Evolutionary conservation across 1,140 invertebrate species (phyloP), one percentile per base, ranked within the genome.

Genomic region (Drosophila mauritiana): DNA sequence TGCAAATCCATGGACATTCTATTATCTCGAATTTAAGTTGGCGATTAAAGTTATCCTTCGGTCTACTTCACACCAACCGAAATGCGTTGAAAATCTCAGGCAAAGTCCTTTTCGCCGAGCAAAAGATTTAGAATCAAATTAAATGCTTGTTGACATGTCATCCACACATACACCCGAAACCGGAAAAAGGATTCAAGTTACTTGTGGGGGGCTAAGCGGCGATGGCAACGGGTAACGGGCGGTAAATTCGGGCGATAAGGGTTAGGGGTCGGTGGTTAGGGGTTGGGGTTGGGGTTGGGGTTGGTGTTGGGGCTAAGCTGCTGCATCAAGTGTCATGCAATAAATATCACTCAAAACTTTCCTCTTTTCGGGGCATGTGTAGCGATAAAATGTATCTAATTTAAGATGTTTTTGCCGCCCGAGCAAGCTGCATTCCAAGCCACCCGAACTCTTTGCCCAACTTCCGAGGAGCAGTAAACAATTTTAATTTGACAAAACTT

Each of bases 401-500:
- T 86, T 86, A 88, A 79, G 83, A 86, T 86, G 83, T 88, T 82
- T 86, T 86, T 86, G 65, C 84, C 70, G 82, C 82, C 65, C 77
- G 82, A 88, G 75, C 83, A 58, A 72, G 25, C 68, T 70, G 68
- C 67, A 70, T 56, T 72, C 51, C 68, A 52, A 69, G 42, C 46
- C 36, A 31, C 13, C 31, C 36, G 42, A 75, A 77, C 76, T 68
- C 55, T 68, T 59, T 54, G 54, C 57, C 58, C 49, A 80, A 83
- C 73, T 80, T 64, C 54, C 54, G 51, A 78, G 59, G 37, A 78
- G 85, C 81, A 81, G 80, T 90, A 90, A 90, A 90, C 81, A 90
- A 85, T 90, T 90, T 90, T 88, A 90, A 81, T 90, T 90, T 90
- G 70, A 81, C 80, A 90, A 90, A 90, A 85, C 81, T 90, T 90